Evolutionary conservation across 2,797 vertebrate genomes (phyloP).

Genomic region (Lophius americanus): DNA sequence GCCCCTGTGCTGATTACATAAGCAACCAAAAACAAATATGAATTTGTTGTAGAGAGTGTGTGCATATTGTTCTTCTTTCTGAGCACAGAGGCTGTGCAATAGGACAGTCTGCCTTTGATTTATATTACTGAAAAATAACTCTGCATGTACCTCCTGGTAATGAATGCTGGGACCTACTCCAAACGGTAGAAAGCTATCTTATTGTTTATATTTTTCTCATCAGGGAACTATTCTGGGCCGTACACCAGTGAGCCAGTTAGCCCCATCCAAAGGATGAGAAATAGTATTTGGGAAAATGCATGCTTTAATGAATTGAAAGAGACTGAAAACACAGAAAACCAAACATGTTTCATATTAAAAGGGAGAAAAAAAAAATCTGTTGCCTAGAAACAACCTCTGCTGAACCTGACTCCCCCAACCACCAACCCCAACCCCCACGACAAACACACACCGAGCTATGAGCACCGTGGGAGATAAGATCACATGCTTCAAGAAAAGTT

Average conservation of each 20-base stretch:
- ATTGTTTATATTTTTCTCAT: not conserved
- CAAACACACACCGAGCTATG: conserved; percentile 39
- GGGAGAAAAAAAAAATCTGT: conserved; percentile 54
- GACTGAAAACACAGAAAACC: conserved; percentile 51
- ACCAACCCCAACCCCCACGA: conserved; percentile 15
- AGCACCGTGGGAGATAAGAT: conserved; percentile 72
- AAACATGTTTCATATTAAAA: conserved; percentile 62
- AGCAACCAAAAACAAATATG: too few species aligned
- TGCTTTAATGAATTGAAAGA: conserved; percentile 55
- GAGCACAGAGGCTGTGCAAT: not conserved
- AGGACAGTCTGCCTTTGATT: not conserved
- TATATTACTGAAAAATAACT: conserved; percentile 1
- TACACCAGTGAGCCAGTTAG: conserved; percentile 26
- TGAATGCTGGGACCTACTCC: conserved; percentile 4
- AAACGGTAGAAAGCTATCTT: not conserved
- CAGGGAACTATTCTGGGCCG: conserved; percentile 7
- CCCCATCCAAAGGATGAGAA: conserved; percentile 40
- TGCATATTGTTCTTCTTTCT: not conserved
- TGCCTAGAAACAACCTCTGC: conserved; percentile 79
- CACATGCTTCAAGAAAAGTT: conserved; percentile 77
- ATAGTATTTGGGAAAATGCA: conserved; percentile 26
- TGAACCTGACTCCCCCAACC: conserved; percentile 65
- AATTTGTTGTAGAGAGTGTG: not conserved
- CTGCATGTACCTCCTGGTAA: not conserved
- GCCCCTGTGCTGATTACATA: too few species aligned